Conservation (phyloP, 2,888 invertebrate species). For the Tetanocera ferruginea region DNA sequence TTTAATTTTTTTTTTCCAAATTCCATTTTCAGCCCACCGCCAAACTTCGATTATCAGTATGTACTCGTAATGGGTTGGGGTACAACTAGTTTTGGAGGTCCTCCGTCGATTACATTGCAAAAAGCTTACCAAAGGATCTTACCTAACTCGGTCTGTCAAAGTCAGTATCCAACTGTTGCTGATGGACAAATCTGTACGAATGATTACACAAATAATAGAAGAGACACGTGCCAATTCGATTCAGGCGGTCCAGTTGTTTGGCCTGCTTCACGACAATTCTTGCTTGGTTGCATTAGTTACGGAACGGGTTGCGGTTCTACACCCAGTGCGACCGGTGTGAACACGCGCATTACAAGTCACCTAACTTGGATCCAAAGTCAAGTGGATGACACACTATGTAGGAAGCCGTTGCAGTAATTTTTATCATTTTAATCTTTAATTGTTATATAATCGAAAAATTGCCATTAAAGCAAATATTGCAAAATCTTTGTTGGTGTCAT, state of each 20-base stretch:
- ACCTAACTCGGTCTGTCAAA: conserved; percentile 50
- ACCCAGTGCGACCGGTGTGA: conserved; percentile 71
- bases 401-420: background rate
- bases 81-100: conserved; percentile 70
- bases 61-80: conserved; percentile 72
- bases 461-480: background rate
- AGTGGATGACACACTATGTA: conserved; percentile 52
- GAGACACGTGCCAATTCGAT: conserved; percentile 72
- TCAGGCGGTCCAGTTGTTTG: conserved; percentile 73
- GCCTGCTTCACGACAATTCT: conserved; percentile 67
- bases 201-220: conserved; percentile 52
- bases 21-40: conserved; percentile 14
- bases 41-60: conserved; percentile 52
- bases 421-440: background rate
- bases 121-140: conserved; percentile 69
- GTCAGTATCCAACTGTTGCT: conserved; percentile 49
- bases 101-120: conserved; percentile 68
- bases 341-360: conserved; percentile 72
- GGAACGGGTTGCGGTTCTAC: conserved; percentile 71
- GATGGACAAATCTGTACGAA: conserved; percentile 58
- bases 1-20: background rate
- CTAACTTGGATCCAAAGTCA: conserved; percentile 72
- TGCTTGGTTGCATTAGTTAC: conserved; percentile 72
- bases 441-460: background rate
- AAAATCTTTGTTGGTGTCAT: no score